A percentile compares a stretch with the other conserved stretches of the same genome.
phyloP scores from a whole-genome alignment of 2,113 vertebrate species.

The Terrapene triunguis region DNA sequence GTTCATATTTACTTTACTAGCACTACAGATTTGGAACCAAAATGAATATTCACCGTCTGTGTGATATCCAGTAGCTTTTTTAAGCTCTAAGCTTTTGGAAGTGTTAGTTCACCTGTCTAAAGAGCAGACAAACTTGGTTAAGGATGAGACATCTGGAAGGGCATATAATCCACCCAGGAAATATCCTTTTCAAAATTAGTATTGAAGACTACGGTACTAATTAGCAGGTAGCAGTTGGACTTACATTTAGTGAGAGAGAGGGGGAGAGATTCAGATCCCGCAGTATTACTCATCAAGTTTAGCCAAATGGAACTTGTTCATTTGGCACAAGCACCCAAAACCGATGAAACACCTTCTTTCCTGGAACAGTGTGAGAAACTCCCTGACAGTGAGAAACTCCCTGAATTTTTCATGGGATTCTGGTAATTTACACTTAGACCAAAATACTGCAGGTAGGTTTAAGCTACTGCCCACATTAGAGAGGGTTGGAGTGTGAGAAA shows the following conservation, averaged over 20 bases:
- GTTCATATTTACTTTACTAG: not conserved
- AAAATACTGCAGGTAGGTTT: not conserved
- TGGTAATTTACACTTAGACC: not conserved
- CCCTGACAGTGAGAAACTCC: not conserved
- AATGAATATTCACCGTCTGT: not conserved
- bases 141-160: not conserved
- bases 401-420: not conserved
- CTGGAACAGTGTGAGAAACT: not conserved
- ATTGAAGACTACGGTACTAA: not conserved
- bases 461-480: not conserved
- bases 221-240: not conserved
- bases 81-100: not conserved
- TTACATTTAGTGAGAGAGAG: not conserved
- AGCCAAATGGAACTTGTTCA: constrained; percentile 4
- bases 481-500: not conserved
- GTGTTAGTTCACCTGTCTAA: too few relatives aligned
- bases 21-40: not conserved
- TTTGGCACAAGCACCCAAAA: not conserved
- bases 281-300: not conserved
- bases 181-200: not conserved
- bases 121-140: not conserved
- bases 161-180: not conserved
- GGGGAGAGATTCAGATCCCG: not conserved
- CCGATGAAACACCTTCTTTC: not conserved
- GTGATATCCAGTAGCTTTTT: not conserved